Conservation (phyloP, 23 tunicate species). For the Corella eumyota region DNA sequence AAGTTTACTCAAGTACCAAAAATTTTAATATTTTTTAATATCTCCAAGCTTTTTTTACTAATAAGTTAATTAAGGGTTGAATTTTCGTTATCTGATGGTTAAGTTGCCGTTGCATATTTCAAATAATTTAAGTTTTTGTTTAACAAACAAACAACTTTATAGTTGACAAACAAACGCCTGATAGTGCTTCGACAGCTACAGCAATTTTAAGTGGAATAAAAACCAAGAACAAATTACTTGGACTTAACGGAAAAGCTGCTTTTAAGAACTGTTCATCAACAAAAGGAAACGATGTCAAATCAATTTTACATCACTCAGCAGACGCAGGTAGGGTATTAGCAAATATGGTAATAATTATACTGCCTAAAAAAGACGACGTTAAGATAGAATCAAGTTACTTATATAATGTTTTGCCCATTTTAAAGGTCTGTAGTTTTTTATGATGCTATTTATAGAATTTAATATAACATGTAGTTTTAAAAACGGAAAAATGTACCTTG, state of each 20-base stretch:
- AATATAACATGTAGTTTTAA: too few relatives aligned
- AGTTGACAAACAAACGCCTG: slow-evolving; percentile 77
- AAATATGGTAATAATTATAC: too few relatives aligned
- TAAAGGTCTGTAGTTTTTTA: too few relatives aligned
- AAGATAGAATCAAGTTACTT: too few relatives aligned
- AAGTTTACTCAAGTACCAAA: slow-evolving; percentile 45
- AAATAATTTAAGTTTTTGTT: too few relatives aligned
- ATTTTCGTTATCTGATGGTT: not conserved
- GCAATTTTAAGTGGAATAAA: slow-evolving; percentile 52
- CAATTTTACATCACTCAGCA: slow-evolving; percentile 13
- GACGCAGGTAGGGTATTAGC: slow-evolving; percentile 9
- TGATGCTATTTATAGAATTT: too few relatives aligned
- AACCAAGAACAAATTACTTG: slow-evolving; percentile 22
- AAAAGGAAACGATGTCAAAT: slow-evolving; percentile 18
- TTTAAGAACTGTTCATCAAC: slow-evolving; percentile 18
- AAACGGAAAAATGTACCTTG: too few relatives aligned
- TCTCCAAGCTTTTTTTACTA: not conserved
- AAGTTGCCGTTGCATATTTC: too few relatives aligned
- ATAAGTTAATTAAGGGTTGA: not conserved
- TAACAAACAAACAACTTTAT: too few relatives aligned
- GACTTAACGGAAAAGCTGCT: slow-evolving; percentile 23
- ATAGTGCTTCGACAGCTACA: slow-evolving; percentile 62
- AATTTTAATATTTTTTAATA: not conserved
- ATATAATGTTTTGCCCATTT: too few relatives aligned
- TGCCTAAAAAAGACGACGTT: too few relatives aligned